Percentiles rank a stretch among this genome's conserved stretches.
Conservation (phyloP, 1,140 invertebrate species). For the Lamellibrachia luymesi region DNA sequence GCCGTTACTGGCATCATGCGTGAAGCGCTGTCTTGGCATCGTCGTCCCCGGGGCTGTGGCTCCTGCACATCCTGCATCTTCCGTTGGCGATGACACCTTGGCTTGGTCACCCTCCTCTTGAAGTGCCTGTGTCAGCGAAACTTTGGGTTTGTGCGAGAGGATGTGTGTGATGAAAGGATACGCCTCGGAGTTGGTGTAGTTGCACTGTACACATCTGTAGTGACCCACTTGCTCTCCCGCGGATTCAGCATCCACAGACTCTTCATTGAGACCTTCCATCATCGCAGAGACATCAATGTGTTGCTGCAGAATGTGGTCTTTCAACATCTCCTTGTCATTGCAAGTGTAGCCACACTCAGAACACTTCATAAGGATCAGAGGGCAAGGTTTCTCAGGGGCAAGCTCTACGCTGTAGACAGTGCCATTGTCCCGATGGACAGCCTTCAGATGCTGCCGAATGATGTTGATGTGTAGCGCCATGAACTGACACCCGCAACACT, state of each 20-base stretch:
- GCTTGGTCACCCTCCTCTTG: background rate
- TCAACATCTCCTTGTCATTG: slow-evolving; percentile 39
- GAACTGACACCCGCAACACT: slow-evolving; percentile 25
- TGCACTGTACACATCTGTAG: slow-evolving; percentile 29
- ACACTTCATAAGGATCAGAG: slow-evolving; percentile 43
- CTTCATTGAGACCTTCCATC: background rate
- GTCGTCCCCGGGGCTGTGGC: no score
- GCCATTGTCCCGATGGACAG: background rate
- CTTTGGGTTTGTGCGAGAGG: slow-evolving; percentile 37
- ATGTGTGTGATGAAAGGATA: slow-evolving; percentile 46
- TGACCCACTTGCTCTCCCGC: background rate
- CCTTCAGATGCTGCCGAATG: slow-evolving; percentile 14
- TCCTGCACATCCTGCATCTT: background rate
- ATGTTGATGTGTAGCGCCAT: background rate
- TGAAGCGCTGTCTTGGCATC: slow-evolving; percentile 32
- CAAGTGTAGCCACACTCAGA: slow-evolving; percentile 51
- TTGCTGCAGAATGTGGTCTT: slow-evolving; percentile 40
- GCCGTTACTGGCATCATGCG: slow-evolving; percentile 39
- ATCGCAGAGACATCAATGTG: background rate
- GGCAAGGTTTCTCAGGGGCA: background rate
- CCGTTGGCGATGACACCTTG: background rate
- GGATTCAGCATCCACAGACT: background rate
- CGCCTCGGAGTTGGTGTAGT: slow-evolving; percentile 38
- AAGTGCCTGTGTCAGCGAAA: background rate
- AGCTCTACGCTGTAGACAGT: slow-evolving; percentile 3